Percentiles rank a stretch among this genome's conserved stretches.
phyloP scores from a whole-genome alignment of 1,140 invertebrate genomes.

The Drosophila baimaii region DNA sequence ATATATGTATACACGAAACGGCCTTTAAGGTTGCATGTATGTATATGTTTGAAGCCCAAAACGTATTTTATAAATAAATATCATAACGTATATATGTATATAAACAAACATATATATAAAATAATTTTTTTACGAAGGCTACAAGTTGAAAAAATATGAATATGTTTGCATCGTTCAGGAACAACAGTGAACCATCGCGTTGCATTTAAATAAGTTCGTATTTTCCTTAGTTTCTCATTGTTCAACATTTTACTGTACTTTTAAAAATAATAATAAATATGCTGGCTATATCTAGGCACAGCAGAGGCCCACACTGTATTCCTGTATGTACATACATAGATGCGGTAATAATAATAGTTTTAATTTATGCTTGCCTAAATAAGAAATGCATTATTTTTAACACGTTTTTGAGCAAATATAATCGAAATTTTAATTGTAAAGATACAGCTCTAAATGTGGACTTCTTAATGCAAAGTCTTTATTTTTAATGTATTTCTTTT shows the following conservation, averaged over 20 bases:
- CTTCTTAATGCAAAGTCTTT: too few species aligned
- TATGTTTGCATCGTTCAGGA: neutral
- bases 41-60: neutral
- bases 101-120: neutral
- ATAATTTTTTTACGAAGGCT: neutral
- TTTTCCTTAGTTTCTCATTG: constrained; percentile 2
- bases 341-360: neutral
- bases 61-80: constrained; percentile 13
- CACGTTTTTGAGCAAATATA: too few species aligned
- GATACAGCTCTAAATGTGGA: neutral
- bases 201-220: neutral
- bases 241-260: constrained; percentile 11
- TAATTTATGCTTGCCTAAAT: too few species aligned
- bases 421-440: too few species aligned
- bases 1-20: constrained; percentile 3
- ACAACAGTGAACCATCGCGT: neutral
- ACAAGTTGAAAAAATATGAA: constrained; percentile 1
- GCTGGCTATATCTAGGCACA: constrained; percentile 31
- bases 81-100: neutral
- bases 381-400: too few species aligned
- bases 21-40: neutral
- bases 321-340: neutral
- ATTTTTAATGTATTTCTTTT: too few species aligned
- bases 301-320: neutral
- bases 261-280: constrained; percentile 16